Evolutionary conservation across 2,888 invertebrate species (phyloP).

Genomic region (Tenthredo notha): DNA sequence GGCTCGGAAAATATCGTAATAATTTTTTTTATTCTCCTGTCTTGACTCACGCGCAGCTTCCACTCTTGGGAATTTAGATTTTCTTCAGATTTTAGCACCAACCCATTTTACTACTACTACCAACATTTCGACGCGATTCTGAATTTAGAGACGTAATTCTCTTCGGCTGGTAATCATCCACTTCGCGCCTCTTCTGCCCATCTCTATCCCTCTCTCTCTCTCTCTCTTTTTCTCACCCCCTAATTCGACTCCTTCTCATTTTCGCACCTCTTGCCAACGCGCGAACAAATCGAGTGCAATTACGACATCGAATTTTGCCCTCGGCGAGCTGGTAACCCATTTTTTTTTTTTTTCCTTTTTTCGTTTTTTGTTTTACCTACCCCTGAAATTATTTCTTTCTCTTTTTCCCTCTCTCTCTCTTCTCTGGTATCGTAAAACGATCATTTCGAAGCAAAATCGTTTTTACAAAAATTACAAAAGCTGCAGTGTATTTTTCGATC

Average conservation of each 20-base stretch:
- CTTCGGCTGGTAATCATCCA: constrained; percentile 45
- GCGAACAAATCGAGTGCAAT: constrained; percentile 42
- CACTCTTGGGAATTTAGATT: not conserved
- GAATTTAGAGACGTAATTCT: constrained; percentile 29
- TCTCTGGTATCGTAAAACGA: not conserved
- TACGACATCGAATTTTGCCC: constrained; percentile 26
- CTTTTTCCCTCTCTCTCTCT: not conserved
- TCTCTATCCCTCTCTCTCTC: not conserved
- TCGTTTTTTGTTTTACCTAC: not conserved
- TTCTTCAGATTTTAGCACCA: not conserved
- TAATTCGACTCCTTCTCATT: not conserved
- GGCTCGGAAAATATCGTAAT: constrained; percentile 40
- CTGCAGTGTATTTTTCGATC: not conserved
- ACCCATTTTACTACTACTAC: not conserved
- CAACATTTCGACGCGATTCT: constrained; percentile 8
- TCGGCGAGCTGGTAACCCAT: not conserved
- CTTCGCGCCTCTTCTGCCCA: not conserved
- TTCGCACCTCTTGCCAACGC: constrained; percentile 9
- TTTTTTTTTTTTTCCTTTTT: not conserved
- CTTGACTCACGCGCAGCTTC: not conserved
- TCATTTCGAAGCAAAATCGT: not conserved
- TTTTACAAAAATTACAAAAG: not conserved
- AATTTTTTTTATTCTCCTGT: constrained; percentile 30
- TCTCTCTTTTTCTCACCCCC: not conserved
- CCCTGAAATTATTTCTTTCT: not conserved